Conservation (phyloP, 2,113 vertebrate species). For the Cygnus buccinator region DNA sequence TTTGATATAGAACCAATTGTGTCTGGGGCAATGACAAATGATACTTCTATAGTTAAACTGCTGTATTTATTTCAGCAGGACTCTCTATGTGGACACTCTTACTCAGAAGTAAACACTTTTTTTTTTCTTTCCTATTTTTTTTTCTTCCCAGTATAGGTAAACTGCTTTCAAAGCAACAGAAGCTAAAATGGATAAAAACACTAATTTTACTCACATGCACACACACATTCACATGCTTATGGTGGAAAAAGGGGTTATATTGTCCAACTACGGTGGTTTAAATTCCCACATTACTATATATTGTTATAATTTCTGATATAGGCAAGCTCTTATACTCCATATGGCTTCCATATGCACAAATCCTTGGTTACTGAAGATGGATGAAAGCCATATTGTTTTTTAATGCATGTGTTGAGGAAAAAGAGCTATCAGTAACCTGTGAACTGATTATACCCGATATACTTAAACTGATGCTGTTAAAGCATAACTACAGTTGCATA, state of each 20-base stretch:
- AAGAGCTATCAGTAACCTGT: conserved; percentile 37
- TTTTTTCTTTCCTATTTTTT: neutral
- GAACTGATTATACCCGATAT: conserved; percentile 46
- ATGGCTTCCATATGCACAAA: conserved; percentile 60
- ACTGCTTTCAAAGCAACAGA: conserved; percentile 32
- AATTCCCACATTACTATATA: conserved; percentile 26
- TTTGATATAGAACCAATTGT: conserved; percentile 46
- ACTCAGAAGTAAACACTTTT: conserved; percentile 8
- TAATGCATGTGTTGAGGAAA: conserved; percentile 40
- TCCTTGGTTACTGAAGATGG: conserved; percentile 54
- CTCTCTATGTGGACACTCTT: conserved; percentile 36
- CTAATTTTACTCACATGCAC: neutral
- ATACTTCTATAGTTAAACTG: conserved; percentile 38
- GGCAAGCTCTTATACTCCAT: conserved; percentile 31
- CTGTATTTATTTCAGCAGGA: neutral
- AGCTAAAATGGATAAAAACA: neutral
- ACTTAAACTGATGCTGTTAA: neutral
- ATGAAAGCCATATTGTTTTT: conserved; percentile 58
- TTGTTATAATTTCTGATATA: conserved; percentile 26
- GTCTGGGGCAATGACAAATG: conserved; percentile 46
- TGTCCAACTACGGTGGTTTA: conserved; percentile 26
- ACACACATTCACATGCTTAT: neutral
- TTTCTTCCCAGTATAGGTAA: conserved; percentile 19
- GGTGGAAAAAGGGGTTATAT: neutral
- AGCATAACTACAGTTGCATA: neutral